Percentiles rank a stretch among this genome's conserved stretches.
Conservation (phyloP, 2,888 invertebrate species). For the Archaeoteleia sp. region DNA sequence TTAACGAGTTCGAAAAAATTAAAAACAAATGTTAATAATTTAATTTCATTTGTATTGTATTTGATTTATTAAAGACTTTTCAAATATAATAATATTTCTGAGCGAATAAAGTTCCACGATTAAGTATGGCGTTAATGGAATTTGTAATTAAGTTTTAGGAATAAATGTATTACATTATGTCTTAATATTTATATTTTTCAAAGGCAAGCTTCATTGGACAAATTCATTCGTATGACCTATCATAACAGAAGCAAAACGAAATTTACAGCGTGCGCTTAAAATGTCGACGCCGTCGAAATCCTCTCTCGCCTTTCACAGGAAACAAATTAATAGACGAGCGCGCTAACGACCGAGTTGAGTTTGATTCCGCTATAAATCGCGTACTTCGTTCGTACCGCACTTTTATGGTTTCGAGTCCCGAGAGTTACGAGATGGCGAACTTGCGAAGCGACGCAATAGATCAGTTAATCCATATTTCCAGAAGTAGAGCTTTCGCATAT, state of each 20-base stretch:
- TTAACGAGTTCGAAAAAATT: too few species aligned
- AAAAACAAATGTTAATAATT: too few species aligned
- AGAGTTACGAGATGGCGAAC: conserved; percentile 55
- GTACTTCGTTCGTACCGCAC: conserved; percentile 60
- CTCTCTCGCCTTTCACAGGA: conserved; percentile 25
- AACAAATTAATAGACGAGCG: conserved; percentile 64
- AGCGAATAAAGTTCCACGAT: too few species aligned
- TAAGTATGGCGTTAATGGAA: too few species aligned
- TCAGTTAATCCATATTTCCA: conserved; percentile 55
- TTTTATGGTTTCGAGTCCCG: conserved; percentile 59
- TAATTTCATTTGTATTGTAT: too few species aligned
- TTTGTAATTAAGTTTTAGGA: too few species aligned
- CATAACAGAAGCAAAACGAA: conserved; percentile 28
- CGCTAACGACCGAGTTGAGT: conserved; percentile 64
- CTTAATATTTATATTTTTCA: conserved; percentile 15
- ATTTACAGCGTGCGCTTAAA: conserved; percentile 59
- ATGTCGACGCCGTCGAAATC: conserved; percentile 50
- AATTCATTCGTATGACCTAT: conserved; percentile 22
- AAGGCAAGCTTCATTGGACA: conserved; percentile 6
- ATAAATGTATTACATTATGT: conserved; percentile 17
- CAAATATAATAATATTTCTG: too few species aligned
- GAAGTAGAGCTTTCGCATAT: conserved; percentile 43
- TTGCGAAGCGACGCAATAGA: conserved; percentile 49
- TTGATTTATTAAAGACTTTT: too few species aligned
- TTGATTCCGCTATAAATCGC: conserved; percentile 65